phyloP scores from a whole-genome alignment of 1,140 invertebrate genomes.

The Drosophila pruinosa region DNA sequence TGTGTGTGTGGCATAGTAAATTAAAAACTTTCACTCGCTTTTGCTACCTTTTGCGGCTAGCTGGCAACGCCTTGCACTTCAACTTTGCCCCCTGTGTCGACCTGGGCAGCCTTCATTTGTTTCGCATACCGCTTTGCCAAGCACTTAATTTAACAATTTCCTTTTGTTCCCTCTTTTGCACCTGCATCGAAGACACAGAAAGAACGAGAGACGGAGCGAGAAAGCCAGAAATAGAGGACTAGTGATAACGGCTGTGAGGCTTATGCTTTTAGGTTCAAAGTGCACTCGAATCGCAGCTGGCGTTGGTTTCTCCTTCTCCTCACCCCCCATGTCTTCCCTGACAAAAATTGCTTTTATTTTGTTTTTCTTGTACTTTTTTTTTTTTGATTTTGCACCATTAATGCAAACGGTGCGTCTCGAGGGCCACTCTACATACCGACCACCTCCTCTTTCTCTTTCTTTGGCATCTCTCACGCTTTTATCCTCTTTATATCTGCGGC shows the following conservation, averaged over 20 bases:
- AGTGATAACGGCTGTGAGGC: slow-evolving; percentile 39
- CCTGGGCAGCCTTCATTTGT: slow-evolving; percentile 17
- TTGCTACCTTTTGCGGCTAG: slow-evolving; percentile 2
- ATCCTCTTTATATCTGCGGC: background rate
- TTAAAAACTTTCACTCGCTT: slow-evolving; percentile 59
- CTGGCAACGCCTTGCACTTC: slow-evolving; percentile 40
- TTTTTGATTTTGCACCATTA: slow-evolving; percentile 64
- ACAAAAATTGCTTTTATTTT: slow-evolving; percentile 52
- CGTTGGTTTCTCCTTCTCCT: background rate
- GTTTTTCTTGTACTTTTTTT: slow-evolving; percentile 10
- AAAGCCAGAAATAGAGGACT: background rate
- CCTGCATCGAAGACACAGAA: slow-evolving; percentile 25
- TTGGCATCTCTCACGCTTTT: background rate
- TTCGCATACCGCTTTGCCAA: slow-evolving; percentile 43
- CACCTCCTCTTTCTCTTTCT: background rate
- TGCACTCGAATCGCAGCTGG: slow-evolving; percentile 68
- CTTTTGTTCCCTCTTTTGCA: slow-evolving; percentile 47
- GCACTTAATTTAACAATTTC: slow-evolving; percentile 75
- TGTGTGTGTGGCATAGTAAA: slow-evolving; percentile 45
- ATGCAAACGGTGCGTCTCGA: slow-evolving; percentile 66
- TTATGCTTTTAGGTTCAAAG: slow-evolving; percentile 76
- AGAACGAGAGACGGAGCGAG: background rate
- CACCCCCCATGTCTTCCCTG: background rate
- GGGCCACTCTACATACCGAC: slow-evolving; percentile 27
- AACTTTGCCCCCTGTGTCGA: slow-evolving; percentile 28